Percentiles rank a stretch among this genome's conserved stretches.
Evolutionary conservation across 2,113 vertebrate species (phyloP).

Genomic region (Pycnonotus jocosus): DNA sequence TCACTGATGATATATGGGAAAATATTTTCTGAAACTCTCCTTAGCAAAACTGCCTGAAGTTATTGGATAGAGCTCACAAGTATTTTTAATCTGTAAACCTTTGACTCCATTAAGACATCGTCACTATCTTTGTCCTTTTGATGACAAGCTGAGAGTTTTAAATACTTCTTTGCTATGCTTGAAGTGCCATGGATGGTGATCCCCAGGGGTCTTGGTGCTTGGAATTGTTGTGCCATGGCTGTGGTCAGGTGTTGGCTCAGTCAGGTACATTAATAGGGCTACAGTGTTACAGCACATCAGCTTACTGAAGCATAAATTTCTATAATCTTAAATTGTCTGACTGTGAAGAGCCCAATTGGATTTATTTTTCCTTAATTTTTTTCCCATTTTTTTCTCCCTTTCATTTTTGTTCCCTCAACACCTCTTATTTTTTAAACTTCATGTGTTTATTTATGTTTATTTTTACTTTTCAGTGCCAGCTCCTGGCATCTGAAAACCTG

Average conservation of each 20-base stretch:
- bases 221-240: not conserved
- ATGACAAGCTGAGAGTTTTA: not conserved
- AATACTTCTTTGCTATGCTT: not conserved
- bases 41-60: not conserved
- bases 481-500: not conserved
- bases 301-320: not conserved
- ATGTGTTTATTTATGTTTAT: not conserved
- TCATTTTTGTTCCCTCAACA: too few species aligned
- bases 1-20: not conserved
- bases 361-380: not conserved
- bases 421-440: accelerated
- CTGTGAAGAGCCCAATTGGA: not conserved
- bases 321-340: not conserved
- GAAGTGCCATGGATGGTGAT: not conserved
- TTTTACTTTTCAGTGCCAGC: not conserved
- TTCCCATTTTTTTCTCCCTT: accelerated
- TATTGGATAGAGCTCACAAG: not conserved
- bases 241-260: not conserved
- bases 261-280: not conserved
- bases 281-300: not conserved
- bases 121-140: not conserved
- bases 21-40: not conserved
- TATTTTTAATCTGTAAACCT: not conserved
- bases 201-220: not conserved
- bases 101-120: not conserved